Conservation (phyloP, 2,113 vertebrate genomes). For the Eleginops maclovinus region DNA sequence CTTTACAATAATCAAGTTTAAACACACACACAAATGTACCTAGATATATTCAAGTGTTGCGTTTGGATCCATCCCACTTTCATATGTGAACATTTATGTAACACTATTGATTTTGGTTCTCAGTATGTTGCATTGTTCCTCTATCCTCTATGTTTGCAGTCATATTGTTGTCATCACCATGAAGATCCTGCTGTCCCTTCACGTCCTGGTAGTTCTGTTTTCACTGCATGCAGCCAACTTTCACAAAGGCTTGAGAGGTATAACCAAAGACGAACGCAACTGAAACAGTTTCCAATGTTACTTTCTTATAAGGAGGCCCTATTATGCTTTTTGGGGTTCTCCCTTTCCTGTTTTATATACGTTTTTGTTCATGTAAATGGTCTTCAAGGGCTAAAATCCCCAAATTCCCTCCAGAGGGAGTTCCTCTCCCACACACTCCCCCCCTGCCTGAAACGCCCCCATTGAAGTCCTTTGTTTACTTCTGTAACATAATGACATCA, state of each 20-base stretch:
- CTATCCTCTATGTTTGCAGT: constrained; percentile 32
- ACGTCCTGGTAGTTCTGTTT: constrained; percentile 36
- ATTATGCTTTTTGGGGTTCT: too few relatives aligned
- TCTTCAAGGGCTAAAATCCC: too few relatives aligned
- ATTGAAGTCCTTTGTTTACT: too few relatives aligned
- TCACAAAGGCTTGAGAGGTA: constrained; percentile 40
- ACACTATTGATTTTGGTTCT: background rate
- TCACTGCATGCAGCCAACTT: background rate
- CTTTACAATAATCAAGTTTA: background rate
- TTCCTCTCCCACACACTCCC: too few relatives aligned
- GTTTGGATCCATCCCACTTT: background rate
- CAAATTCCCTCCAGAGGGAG: too few relatives aligned
- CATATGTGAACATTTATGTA: background rate
- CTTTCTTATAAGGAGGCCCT: too few relatives aligned
- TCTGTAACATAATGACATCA: too few relatives aligned
- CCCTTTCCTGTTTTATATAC: too few relatives aligned
- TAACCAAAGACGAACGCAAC: background rate
- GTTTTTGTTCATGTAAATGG: too few relatives aligned
- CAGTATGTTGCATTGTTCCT: background rate
- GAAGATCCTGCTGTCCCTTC: constrained; percentile 12
- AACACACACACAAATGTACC: background rate
- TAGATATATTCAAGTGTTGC: background rate
- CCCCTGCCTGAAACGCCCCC: too few relatives aligned
- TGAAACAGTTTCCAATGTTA: background rate
- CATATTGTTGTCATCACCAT: background rate